phyloP scores from a whole-genome alignment of 1,140 invertebrate species.

The Ceratosolen solmsi region DNA sequence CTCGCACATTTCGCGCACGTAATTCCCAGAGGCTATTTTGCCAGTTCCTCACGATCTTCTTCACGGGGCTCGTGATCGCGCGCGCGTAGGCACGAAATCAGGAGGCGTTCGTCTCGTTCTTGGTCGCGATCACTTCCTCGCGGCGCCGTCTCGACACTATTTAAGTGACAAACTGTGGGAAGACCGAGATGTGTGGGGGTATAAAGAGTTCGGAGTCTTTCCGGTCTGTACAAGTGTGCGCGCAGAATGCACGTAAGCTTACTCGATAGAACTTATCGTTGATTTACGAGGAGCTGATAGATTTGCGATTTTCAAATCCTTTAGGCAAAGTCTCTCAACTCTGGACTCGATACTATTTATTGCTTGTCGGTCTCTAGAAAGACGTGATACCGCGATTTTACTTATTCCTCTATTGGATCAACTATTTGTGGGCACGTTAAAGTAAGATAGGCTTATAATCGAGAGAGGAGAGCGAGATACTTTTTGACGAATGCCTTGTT shows the following conservation, averaged over 20 bases:
- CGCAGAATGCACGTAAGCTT: not conserved
- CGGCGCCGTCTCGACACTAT: constrained; percentile 4
- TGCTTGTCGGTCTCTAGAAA: not conserved
- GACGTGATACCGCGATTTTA: not conserved
- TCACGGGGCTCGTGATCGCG: constrained; percentile 19
- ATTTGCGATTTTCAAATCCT: constrained; percentile 21
- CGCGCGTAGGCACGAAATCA: constrained; percentile 39
- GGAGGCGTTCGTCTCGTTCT: constrained; percentile 3
- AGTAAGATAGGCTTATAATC: too few relatives aligned
- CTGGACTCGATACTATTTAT: constrained; percentile 16
- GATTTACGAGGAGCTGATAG: constrained; percentile 54
- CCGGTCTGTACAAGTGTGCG: not conserved
- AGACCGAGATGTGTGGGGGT: constrained; percentile 3
- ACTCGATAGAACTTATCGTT: constrained; percentile 54
- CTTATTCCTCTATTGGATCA: not conserved
- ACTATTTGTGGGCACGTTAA: too few relatives aligned
- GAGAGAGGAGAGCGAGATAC: too few relatives aligned
- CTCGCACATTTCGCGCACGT: not conserved
- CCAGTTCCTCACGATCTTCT: not conserved
- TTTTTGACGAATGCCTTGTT: too few relatives aligned
- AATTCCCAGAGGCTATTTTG: constrained; percentile 12
- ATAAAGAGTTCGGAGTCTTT: not conserved
- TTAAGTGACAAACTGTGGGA: constrained; percentile 44
- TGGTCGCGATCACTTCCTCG: constrained; percentile 8
- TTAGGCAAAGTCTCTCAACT: constrained; percentile 24